phyloP scores from a whole-genome alignment of 2,888 invertebrate species.

The Cephus pygmeus region DNA sequence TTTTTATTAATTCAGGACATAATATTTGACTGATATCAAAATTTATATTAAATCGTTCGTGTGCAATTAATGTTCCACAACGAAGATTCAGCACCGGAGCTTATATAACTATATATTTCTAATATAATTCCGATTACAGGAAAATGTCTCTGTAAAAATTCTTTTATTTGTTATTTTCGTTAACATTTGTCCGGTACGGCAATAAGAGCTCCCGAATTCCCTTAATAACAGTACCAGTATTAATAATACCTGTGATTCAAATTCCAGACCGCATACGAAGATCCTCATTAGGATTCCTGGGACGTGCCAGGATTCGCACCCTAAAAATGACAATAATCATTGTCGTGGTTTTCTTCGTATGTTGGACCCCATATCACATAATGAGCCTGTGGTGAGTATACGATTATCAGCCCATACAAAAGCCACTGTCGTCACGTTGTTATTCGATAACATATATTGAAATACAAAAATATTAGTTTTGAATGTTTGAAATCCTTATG shows the following conservation, averaged over 20 bases:
- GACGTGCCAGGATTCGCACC: conserved; percentile 85
- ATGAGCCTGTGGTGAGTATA: conserved; percentile 86
- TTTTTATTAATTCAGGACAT: background rate
- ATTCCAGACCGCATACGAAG: conserved; percentile 75
- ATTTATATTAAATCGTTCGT: background rate
- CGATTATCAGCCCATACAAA: background rate
- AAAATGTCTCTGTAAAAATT: background rate
- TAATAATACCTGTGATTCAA: background rate
- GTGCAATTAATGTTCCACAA: background rate
- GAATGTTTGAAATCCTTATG: background rate
- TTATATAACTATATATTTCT: no score
- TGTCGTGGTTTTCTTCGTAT: conserved; percentile 90
- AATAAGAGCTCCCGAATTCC: no score
- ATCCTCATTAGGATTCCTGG: conserved; percentile 84
- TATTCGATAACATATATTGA: background rate
- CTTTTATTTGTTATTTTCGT: background rate
- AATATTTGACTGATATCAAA: background rate
- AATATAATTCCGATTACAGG: no score
- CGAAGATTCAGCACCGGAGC: no score
- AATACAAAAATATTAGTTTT: background rate
- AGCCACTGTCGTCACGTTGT: background rate
- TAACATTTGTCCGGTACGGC: background rate
- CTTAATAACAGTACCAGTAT: background rate
- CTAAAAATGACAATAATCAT: conserved; percentile 96
- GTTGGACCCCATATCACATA: conserved; percentile 96